These are phyloP conservation scores for Charanyca ferruginea DNA, from an alignment of 2,888 invertebrate genomes.

Conservation along the genomic window DNA sequence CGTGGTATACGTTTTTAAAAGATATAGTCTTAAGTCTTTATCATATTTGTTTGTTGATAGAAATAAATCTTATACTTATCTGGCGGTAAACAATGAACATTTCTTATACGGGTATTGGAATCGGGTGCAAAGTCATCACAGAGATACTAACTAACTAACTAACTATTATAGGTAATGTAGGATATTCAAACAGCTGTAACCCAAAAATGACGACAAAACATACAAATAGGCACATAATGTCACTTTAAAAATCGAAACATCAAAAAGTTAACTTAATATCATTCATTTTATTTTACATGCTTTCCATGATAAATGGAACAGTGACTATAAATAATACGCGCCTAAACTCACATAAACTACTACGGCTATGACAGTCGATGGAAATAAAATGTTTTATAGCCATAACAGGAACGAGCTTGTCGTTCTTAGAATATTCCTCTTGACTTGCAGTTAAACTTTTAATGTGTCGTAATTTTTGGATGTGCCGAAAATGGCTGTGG, in stretches of 20 bases:
- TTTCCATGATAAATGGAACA: constrained; percentile 60
- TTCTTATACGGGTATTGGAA: no score
- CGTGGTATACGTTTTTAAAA: no score
- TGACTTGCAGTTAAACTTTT: constrained; percentile 47
- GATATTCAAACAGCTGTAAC: neutral
- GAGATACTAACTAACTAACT: no score
- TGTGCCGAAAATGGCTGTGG: neutral
- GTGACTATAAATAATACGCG: constrained; percentile 59
- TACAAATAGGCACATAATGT: constrained; percentile 26
- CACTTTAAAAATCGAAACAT: constrained; percentile 37
- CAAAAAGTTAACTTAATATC: constrained; percentile 33
- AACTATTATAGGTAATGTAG: no score
- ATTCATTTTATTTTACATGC: constrained; percentile 60
- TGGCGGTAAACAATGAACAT: no score
- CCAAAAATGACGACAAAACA: constrained; percentile 8
- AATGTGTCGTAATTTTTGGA: constrained; percentile 32
- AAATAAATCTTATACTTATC: no score
- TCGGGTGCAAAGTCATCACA: no score
- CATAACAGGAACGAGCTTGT: constrained; percentile 58
- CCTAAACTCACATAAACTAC: constrained; percentile 66
- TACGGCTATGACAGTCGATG: constrained; percentile 60
- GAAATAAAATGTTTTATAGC: constrained; percentile 67
- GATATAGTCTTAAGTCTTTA: no score
- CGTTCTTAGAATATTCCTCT: constrained; percentile 56
- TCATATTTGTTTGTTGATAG: no score